Conservation (phyloP, 2,888 invertebrate genomes). For the Herminia tarsipennalis region DNA sequence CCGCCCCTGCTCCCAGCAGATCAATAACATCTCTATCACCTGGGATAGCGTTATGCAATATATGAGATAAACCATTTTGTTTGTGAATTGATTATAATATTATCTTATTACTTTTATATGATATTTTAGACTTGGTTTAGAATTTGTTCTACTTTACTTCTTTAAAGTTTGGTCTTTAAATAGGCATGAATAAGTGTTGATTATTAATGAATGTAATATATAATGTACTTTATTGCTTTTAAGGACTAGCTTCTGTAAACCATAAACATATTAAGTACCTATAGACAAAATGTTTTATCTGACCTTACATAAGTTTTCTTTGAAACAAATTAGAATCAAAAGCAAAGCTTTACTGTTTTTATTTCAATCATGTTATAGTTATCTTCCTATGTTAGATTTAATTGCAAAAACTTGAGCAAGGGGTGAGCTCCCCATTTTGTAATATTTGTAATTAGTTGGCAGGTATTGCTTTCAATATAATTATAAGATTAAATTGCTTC, state of each 20-base stretch:
- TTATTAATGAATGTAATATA: too few relatives aligned
- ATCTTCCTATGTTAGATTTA: constrained; percentile 23
- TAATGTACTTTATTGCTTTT: too few relatives aligned
- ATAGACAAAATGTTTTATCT: too few relatives aligned
- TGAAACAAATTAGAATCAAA: too few relatives aligned
- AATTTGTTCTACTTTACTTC: too few relatives aligned
- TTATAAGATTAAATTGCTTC: constrained; percentile 21
- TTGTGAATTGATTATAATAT: constrained; percentile 14
- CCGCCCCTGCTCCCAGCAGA: constrained; percentile 68
- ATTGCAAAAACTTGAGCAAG: constrained; percentile 24
- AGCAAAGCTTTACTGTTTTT: not conserved
- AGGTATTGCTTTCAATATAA: constrained; percentile 40
- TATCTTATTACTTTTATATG: too few relatives aligned
- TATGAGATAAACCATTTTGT: constrained; percentile 45
- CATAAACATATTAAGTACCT: too few relatives aligned
- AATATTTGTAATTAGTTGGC: constrained; percentile 31
- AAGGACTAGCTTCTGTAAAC: too few relatives aligned
- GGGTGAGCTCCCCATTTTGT: constrained; percentile 35
- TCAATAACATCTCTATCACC: constrained; percentile 80
- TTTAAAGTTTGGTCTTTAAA: too few relatives aligned
- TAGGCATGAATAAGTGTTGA: too few relatives aligned
- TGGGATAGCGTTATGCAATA: constrained; percentile 79
- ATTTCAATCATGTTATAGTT: constrained; percentile 5
- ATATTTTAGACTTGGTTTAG: too few relatives aligned
- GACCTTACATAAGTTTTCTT: too few relatives aligned